Evolutionary conservation across 2,888 invertebrate genomes (phyloP).

Genomic region (Limnephilus rhombicus): DNA sequence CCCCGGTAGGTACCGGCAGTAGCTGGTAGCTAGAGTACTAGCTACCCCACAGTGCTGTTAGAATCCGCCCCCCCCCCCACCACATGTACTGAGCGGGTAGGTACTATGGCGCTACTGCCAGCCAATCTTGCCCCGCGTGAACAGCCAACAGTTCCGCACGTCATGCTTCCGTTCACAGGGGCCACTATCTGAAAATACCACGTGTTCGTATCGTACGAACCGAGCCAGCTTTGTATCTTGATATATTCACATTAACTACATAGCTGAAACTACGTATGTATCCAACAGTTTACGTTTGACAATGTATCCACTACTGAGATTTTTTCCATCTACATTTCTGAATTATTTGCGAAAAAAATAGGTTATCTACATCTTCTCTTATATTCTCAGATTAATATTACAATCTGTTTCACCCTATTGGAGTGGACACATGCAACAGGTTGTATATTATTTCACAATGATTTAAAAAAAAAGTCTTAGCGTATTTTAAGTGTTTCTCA

Average conservation of each 20-base stretch:
- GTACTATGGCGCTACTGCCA: neutral
- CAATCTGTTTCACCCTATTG: neutral
- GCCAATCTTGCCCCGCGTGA: slow-evolving; percentile 18
- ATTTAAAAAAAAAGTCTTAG: neutral
- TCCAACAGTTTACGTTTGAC: neutral
- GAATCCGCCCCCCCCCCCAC: neutral
- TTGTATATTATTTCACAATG: neutral
- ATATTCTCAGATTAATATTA: neutral
- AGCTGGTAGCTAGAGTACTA: neutral
- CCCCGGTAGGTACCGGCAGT: neutral
- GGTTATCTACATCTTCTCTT: neutral
- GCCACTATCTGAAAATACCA: slow-evolving; percentile 8
- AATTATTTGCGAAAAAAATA: neutral
- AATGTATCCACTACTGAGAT: neutral
- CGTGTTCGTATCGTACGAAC: neutral
- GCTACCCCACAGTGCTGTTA: neutral
- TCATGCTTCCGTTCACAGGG: neutral
- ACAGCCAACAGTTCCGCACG: slow-evolving; percentile 12
- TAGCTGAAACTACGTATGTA: neutral
- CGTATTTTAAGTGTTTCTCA: neutral
- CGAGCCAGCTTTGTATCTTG: neutral
- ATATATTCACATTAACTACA: neutral
- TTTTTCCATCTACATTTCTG: neutral
- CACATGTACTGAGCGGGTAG: neutral
- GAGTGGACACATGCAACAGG: neutral